These are phyloP conservation scores for Apis mellifera DNA, from an alignment of 1,140 invertebrate species.

Conservation along the genomic window DNA sequence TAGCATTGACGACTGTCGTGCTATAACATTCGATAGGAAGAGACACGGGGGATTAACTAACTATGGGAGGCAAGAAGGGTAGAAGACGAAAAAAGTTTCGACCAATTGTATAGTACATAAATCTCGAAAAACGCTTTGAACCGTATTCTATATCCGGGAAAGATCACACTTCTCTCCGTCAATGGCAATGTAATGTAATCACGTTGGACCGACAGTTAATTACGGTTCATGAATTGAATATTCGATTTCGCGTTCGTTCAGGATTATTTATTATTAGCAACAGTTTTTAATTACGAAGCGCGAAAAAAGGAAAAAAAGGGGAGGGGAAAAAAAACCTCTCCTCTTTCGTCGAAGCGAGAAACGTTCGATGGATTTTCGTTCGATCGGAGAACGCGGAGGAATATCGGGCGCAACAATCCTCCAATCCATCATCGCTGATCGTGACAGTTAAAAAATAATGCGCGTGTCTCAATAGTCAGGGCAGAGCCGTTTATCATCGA, in stretches of 20 bases:
- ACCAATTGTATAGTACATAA: too few relatives aligned
- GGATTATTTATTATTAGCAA: neutral
- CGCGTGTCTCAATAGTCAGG: constrained; percentile 24
- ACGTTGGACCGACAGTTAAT: neutral
- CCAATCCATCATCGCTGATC: constrained; percentile 37
- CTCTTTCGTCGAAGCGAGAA: neutral
- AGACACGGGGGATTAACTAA: too few relatives aligned
- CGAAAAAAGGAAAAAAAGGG: neutral
- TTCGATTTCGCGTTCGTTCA: neutral
- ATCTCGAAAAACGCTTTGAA: too few relatives aligned
- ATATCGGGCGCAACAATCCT: constrained; percentile 28
- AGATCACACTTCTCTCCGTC: too few relatives aligned
- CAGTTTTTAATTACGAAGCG: constrained; percentile 19
- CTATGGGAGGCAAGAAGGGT: too few relatives aligned
- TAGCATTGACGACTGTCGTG: too few relatives aligned
- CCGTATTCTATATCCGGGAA: too few relatives aligned
- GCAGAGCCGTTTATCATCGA: constrained; percentile 41
- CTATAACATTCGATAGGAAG: neutral
- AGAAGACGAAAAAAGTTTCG: too few relatives aligned
- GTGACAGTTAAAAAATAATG: constrained; percentile 43
- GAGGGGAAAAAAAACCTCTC: too few relatives aligned
- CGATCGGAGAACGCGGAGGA: neutral
- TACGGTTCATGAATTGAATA: neutral
- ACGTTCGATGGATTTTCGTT: neutral
- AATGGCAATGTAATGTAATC: too few relatives aligned